These are phyloP conservation scores for Vanessa atalanta DNA, from an alignment of 1,140 invertebrate genomes.

Conservation along the genomic window DNA sequence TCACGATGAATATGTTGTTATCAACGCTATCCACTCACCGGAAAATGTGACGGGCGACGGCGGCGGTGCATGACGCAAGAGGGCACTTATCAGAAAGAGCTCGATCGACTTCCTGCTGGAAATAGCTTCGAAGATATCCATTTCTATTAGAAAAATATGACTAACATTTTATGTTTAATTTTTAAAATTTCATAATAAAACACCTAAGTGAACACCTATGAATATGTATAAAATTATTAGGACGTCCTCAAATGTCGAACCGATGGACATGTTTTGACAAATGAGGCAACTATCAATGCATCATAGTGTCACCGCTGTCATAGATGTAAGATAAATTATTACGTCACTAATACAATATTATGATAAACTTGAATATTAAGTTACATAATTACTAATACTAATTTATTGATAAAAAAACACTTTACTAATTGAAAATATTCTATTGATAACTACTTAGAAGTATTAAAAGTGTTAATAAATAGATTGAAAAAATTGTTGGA, in stretches of 20 bases:
- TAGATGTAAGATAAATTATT: not conserved
- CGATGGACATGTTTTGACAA: constrained; percentile 1
- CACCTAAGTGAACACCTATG: not conserved
- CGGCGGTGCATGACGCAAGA: constrained; percentile 22
- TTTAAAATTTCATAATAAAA: constrained; percentile 2
- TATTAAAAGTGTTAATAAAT: no score
- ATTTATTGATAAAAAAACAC: not conserved
- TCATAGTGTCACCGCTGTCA: constrained; percentile 10
- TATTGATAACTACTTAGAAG: no score
- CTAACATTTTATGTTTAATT: not conserved
- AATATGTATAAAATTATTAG: no score
- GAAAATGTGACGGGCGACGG: constrained; percentile 22
- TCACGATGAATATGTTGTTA: constrained; percentile 17
- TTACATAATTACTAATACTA: not conserved
- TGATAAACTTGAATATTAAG: constrained; percentile 3
- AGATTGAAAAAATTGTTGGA: no score
- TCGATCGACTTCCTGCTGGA: constrained; percentile 21
- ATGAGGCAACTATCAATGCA: not conserved
- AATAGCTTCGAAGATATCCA: constrained; percentile 19
- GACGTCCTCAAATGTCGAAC: not conserved
- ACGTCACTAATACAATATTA: constrained; percentile 8
- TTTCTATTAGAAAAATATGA: constrained; percentile 18
- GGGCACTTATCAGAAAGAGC: constrained; percentile 24
- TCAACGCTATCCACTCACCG: constrained; percentile 10
- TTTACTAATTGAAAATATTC: not conserved